A percentile compares a stretch with the other conserved stretches of the same genome.
These are phyloP conservation scores for Thelaira solivaga DNA, from an alignment of 2,888 invertebrate genomes.

Conservation along the genomic window DNA sequence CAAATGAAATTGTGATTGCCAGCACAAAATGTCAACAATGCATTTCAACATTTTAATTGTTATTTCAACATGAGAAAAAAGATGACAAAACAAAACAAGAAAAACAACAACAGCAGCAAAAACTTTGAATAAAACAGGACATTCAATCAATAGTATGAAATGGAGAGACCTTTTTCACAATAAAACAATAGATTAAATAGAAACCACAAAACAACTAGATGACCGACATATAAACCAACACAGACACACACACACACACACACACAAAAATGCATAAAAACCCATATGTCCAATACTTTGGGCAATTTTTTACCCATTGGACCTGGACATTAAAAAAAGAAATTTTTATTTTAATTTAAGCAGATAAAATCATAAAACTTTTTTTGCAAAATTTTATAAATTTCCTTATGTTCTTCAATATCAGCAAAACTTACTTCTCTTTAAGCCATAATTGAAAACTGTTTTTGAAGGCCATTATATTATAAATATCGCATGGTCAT, in stretches of 20 bases:
- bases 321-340: too few species aligned
- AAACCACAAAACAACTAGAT: constrained; percentile 31
- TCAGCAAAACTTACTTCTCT: too few species aligned
- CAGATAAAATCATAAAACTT: too few species aligned
- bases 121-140: constrained; percentile 60
- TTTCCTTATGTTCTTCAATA: too few species aligned
- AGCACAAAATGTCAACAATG: constrained; percentile 59
- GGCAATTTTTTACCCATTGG: too few species aligned
- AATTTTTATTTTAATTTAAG: too few species aligned
- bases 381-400: too few species aligned
- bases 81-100: constrained; percentile 13
- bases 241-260: not conserved
- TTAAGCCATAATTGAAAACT: too few species aligned
- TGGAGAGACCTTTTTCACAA: constrained; percentile 48
- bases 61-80: constrained; percentile 49
- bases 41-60: constrained; percentile 60
- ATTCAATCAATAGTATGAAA: constrained; percentile 62
- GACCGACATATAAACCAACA: not conserved
- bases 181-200: constrained; percentile 38
- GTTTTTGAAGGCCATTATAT: too few species aligned
- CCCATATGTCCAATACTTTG: not conserved
- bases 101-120: constrained; percentile 22
- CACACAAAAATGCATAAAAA: not conserved
- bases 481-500: too few species aligned
- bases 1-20: constrained; percentile 46